Base-by-base conservation (phyloP, 2,113 vertebrate genomes). In the Hipposideros armiger region DNA sequence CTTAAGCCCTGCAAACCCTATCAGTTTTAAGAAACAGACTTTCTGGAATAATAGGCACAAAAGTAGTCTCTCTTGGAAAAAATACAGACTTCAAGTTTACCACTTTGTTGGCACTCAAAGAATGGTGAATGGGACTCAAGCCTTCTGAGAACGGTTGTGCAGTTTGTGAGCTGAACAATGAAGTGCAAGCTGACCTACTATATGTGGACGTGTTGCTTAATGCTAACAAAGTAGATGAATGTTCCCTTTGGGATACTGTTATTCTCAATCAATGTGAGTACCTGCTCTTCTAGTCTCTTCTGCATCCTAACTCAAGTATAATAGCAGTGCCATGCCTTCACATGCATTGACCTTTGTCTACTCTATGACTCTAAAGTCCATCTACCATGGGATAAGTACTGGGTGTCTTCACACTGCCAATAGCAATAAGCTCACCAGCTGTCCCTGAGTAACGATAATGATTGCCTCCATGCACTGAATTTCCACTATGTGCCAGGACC, bases 11-110 rank as follows among this genome's bases (percentile, higher is more conserved):
- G 11, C n/a, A 92, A 95, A 93, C 62, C 91, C 83, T 96, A 93
- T 93, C 95, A 93, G 26, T 72, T 96, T 94, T 97, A 96, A 96
- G 92, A 97, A 97, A 89, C 89, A 97, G 54, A 76, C 91, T 87
- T 96, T 96, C 83, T 89, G 45, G 47, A 91, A n/a, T 36, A 87
- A 11, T 50, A 91, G 58, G 22, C 54, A 67, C 52, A 76, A 77
- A 26, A 54, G 19, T 42, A 72, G 62, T 47, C 87, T 77, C n/a
- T 11, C 54, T 94, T n/a, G 10, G 82, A 4, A 88, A 90, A 80
- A 67, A 82, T 5, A 42, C 11, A 54, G 17, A 58, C 54, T 78
- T 95, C 28, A 81, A 87, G 58, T 20, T 74, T 15, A 66, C 32
- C 70, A 52, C 32, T 85, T 83, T 76, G 64, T 22, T 73, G 19